A percentile compares a stretch with the other conserved stretches of the same genome.
phyloP scores from a whole-genome alignment of 2,113 vertebrate genomes.

The Mesitornis unicolor region DNA sequence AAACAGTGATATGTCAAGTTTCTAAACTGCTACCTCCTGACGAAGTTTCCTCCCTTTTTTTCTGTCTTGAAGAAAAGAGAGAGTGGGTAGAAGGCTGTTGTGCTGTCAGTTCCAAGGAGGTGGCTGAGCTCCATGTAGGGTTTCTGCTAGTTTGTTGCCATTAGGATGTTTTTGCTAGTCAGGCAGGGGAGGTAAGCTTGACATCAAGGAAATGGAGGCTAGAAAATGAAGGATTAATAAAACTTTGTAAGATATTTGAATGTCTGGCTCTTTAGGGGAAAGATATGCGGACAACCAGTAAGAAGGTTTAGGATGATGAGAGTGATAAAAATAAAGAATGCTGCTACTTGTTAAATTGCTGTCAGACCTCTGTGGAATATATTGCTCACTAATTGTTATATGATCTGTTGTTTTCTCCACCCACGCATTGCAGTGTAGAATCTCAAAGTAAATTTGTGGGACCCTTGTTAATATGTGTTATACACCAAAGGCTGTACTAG shows the following conservation, averaged over 20 bases:
- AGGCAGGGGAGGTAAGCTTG: background rate
- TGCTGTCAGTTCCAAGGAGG: background rate
- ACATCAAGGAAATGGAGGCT: background rate
- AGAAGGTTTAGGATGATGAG: background rate
- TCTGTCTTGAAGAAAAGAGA: slow-evolving; percentile 30
- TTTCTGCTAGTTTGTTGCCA: slow-evolving; percentile 14
- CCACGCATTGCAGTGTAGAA: background rate
- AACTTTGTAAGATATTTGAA: background rate
- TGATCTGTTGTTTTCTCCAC: background rate
- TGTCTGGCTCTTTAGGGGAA: background rate
- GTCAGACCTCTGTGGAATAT: background rate
- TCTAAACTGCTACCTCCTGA: background rate
- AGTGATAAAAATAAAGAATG: background rate
- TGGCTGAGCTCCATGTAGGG: background rate
- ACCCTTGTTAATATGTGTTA: background rate
- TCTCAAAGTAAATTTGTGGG: background rate
- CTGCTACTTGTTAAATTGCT: background rate
- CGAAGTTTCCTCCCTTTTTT: slow-evolving; percentile 25
- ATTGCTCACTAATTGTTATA: background rate
- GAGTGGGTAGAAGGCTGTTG: background rate
- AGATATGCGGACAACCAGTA: background rate
- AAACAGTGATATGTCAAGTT: slow-evolving; percentile 23
- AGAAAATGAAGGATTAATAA: background rate
- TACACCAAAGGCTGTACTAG: background rate
- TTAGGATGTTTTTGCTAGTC: background rate